Percentiles rank a stretch among this genome's conserved stretches.
These are phyloP conservation scores for Scaptomyza parva DNA, from an alignment of 2,888 invertebrate genomes.

Conservation along the genomic window DNA sequence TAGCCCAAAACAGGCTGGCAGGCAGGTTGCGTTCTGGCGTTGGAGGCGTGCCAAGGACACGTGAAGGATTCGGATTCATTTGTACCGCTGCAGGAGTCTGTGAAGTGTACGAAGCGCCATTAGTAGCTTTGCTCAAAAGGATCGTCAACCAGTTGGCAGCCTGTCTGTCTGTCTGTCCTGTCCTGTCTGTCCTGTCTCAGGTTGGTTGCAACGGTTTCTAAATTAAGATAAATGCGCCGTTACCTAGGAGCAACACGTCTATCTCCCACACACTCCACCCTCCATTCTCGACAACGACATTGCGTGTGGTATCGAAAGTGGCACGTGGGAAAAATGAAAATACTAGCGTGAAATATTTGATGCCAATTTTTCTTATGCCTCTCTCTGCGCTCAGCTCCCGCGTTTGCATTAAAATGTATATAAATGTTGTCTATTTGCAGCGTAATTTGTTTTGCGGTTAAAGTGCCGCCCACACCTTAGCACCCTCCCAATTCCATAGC, in stretches of 20 bases:
- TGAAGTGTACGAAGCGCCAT: slow-evolving; percentile 46
- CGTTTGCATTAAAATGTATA: slow-evolving; percentile 43
- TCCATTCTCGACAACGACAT: background rate
- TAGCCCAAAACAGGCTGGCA: slow-evolving; percentile 22
- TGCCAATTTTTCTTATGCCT: slow-evolving; percentile 59
- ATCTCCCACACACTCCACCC: background rate
- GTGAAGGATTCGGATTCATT: slow-evolving; percentile 74
- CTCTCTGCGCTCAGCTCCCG: background rate
- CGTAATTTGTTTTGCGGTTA: slow-evolving; percentile 62
- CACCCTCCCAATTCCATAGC: background rate
- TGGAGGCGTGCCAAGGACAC: slow-evolving; percentile 65
- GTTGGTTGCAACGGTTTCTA: slow-evolving; percentile 49
- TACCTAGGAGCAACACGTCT: slow-evolving; percentile 18
- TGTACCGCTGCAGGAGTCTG: slow-evolving; percentile 38
- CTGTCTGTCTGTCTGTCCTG: slow-evolving; percentile 5
- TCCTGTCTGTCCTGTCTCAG: slow-evolving; percentile 26
- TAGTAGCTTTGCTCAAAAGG: slow-evolving; percentile 51
- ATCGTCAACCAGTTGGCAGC: slow-evolving; percentile 51
- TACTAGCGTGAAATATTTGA: slow-evolving; percentile 67
- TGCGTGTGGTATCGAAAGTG: slow-evolving; percentile 26
- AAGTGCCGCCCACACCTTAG: slow-evolving; percentile 13
- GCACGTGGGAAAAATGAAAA: slow-evolving; percentile 60
- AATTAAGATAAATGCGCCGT: slow-evolving; percentile 71
- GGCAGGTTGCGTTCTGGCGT: slow-evolving; percentile 8
- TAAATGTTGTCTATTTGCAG: slow-evolving; percentile 70